Conservation (phyloP, 2,113 vertebrate species). For the Serilophus lunatus region DNA sequence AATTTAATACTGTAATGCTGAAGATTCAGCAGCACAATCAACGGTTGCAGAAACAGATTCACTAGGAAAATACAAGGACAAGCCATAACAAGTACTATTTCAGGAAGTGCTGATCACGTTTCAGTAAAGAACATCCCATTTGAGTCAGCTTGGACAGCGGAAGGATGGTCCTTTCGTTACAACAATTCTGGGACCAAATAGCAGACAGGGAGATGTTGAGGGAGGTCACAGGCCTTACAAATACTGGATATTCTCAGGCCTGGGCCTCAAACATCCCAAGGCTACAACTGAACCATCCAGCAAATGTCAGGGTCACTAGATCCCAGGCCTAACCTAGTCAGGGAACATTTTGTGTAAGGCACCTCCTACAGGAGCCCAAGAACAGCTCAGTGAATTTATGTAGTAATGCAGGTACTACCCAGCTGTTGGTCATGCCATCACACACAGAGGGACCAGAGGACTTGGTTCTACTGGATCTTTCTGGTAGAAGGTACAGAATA, state of each 20-base stretch:
- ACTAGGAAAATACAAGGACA: not conserved
- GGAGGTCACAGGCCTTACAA: not conserved
- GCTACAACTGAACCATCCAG: not conserved
- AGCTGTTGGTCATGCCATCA: not conserved
- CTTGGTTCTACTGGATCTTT: not conserved
- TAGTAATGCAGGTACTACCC: not conserved
- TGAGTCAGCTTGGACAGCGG: not conserved
- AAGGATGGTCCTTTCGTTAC: not conserved
- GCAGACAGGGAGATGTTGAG: not conserved
- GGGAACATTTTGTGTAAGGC: not conserved
- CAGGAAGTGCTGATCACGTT: not conserved
- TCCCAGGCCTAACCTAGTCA: not conserved
- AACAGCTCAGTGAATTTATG: not conserved
- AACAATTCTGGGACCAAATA: not conserved
- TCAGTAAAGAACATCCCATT: not conserved
- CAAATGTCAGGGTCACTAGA: not conserved
- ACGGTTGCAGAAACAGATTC: not conserved
- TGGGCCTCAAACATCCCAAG: not conserved
- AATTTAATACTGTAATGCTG: not conserved
- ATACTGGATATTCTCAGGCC: not conserved
- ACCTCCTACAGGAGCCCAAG: not conserved
- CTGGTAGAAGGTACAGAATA: not conserved
- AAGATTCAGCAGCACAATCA: not conserved
- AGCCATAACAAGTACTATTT: not conserved
- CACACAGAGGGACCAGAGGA: not conserved